Evolutionary conservation across 2,113 vertebrate species (phyloP).

Genomic region (Pseudopipra pipra): DNA sequence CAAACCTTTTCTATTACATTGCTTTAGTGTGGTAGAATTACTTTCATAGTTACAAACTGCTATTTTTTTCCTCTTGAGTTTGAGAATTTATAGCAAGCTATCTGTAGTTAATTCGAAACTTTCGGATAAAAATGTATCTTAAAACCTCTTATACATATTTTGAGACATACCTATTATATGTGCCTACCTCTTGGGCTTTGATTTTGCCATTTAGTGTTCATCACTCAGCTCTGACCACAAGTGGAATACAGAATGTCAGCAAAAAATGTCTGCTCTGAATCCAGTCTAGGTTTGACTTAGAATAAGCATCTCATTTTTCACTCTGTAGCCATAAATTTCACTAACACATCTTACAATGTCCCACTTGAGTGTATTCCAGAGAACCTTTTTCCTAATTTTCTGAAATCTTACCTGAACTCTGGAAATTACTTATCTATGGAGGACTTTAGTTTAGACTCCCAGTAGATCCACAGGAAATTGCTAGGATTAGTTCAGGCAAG

Average conservation of each 20-base stretch:
- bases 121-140: not conserved
- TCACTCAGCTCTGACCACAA: not conserved
- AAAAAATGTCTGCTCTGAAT: not conserved
- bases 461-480: not conserved
- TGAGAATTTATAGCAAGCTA: not conserved
- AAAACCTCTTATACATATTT: not conserved
- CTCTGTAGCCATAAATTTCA: not conserved
- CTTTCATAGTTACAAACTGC: rapidly evolving
- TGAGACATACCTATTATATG: not conserved
- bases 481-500: not conserved
- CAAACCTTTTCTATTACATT: not conserved
- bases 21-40: not conserved
- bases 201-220: not conserved
- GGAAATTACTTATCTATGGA: not conserved
- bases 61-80: not conserved
- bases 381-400: not conserved
- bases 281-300: not conserved
- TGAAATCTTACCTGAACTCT: not conserved
- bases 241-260: not conserved
- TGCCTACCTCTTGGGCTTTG: not conserved
- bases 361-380: not conserved
- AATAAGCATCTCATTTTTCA: not conserved
- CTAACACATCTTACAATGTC: not conserved
- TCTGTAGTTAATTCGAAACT: not conserved
- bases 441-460: not conserved